These are phyloP conservation scores for Coryphaenoides rupestris DNA, from an alignment of 2,113 vertebrate species.

Conservation along the genomic window DNA sequence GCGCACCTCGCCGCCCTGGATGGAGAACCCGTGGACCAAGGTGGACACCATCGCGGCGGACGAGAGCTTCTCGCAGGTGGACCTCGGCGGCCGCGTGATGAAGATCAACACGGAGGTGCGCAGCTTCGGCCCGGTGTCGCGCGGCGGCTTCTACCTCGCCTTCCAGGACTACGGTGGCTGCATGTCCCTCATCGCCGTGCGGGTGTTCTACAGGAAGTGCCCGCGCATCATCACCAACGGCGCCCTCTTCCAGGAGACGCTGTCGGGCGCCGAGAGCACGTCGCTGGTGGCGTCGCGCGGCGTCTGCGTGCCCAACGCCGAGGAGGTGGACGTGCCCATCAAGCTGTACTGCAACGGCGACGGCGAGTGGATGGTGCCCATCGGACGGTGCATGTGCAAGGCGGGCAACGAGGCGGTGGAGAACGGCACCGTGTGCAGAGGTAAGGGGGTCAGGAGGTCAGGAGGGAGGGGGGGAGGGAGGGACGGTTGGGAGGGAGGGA, in stretches of 20 bases:
- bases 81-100: constrained; percentile 93
- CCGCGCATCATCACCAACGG: constrained; percentile 88
- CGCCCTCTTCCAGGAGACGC: constrained; percentile 90
- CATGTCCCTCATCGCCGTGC: constrained; percentile 96
- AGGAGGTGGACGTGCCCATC: constrained; percentile 98
- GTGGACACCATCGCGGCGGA: constrained; percentile 97
- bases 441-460: constrained; percentile 61
- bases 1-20: constrained; percentile 88
- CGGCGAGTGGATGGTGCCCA: constrained; percentile 97
- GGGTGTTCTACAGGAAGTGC: constrained; percentile 96
- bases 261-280: constrained; percentile 94
- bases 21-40: constrained; percentile 98
- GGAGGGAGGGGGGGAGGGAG: too few relatives aligned
- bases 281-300: constrained; percentile 91
- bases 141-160: constrained; percentile 91
- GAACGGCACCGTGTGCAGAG: constrained; percentile 91
- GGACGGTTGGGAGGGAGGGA: too few relatives aligned
- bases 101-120: constrained; percentile 98
- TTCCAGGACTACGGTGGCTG: constrained; percentile 98
- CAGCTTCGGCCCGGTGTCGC: constrained; percentile 93
- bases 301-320: constrained; percentile 87
- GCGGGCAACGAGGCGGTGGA: constrained; percentile 89
- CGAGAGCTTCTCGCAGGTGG: constrained; percentile 97
- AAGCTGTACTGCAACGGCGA: constrained; percentile 98
- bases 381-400: constrained; percentile 95